Evolutionary conservation across 2,888 invertebrate genomes (phyloP), one percentile per base, ranked within the genome.

Genomic region (Ypsolopha scabrella): DNA sequence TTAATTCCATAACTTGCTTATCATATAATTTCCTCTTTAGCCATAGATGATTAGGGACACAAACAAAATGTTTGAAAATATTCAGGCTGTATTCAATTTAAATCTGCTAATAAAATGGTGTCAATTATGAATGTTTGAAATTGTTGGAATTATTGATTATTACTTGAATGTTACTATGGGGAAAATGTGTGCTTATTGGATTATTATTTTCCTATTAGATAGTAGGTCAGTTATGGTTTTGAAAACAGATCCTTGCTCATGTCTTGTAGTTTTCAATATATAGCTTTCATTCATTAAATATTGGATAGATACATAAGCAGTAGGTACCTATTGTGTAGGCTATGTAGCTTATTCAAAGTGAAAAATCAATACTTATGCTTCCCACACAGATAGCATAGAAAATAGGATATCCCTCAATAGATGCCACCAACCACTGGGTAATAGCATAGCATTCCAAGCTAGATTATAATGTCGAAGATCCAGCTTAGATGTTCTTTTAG

Each of bases 361-460:
- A 77, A 81, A 83, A 85, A 85, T 85, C 83, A 83, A 85, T 85
- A 85, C 74, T 72, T 58, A 53, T 56, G 65, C 68, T 67, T 66
- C 62, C 61, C 59, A 65, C 60, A 58, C 62, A 57, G 54, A 49
- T 11, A 44, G 35, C 11, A 47, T 47, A 47, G 37, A 14, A 47
- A 47, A 47, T 47, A 37, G 47, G 37, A 7, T 14, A 47, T 37
- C 14, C 2, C 8, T 9, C 9, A 14, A 43, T 7, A 1, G 13
- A 24, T 14, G 8, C 43, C 14, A 43, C 6, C 13, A 43, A 24
- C 24, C 24, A 24, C 4, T 24, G 24, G 24, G 24, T 24, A 43
- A 43, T 9, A 43, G 11, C 24, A 11, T 43, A 43, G 6, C 43
- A 24, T 43, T 43, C 9, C 34, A 46, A 10, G n/a, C 34, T 35